Evolutionary conservation across 2,113 vertebrate species (phyloP).

Genomic region (Tachuris rubrigastra): DNA sequence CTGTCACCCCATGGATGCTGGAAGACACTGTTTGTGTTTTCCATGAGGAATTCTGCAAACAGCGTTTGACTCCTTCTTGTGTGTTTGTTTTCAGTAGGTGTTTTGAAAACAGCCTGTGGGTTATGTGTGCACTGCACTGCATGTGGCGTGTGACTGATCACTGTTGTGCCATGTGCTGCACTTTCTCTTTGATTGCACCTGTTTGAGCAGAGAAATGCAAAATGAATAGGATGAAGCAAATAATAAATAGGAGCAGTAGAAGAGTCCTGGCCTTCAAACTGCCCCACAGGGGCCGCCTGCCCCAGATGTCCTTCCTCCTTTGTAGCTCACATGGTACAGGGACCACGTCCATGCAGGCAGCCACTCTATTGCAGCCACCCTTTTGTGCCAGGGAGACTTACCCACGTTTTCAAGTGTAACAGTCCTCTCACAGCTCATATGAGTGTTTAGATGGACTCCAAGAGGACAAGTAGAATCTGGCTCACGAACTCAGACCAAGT

Average conservation of each 20-base stretch:
- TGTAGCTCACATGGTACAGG: accelerated
- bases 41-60: neutral
- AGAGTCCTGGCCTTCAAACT: neutral
- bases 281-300: neutral
- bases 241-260: neutral
- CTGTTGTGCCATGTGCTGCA: neutral
- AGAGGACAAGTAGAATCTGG: neutral
- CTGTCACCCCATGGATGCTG: neutral
- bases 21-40: neutral
- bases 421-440: neutral
- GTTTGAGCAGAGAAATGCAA: neutral
- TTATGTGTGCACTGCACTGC: neutral
- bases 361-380: neutral
- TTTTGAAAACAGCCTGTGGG: constrained; percentile 18
- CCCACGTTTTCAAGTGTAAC: neutral
- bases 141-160: neutral
- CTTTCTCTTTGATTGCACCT: neutral
- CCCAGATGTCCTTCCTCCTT: too few relatives aligned
- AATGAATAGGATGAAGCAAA: neutral
- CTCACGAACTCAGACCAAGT: neutral
- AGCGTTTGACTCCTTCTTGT: neutral
- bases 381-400: neutral
- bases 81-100: constrained; percentile 6
- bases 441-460: neutral
- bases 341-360: accelerated